These are phyloP conservation scores for Athetis lepigone DNA, from an alignment of 2,888 invertebrate genomes.

Conservation along the genomic window DNA sequence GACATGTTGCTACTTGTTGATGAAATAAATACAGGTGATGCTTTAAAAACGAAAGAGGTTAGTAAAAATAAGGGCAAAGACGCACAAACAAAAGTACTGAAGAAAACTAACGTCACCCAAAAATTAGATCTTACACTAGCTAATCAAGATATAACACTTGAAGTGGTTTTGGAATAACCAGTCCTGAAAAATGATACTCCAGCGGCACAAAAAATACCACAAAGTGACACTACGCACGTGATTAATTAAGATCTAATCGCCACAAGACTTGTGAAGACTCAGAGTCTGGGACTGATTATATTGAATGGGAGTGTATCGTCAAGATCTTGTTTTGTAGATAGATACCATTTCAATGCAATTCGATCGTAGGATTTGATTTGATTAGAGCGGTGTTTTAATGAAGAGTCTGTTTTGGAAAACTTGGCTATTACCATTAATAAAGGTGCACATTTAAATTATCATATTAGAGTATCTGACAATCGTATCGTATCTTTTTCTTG, in stretches of 20 bases:
- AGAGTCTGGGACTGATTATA: slow-evolving; percentile 49
- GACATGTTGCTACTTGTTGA: slow-evolving; percentile 9
- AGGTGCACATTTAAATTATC: neutral
- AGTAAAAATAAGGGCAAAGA: neutral
- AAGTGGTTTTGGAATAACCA: slow-evolving; percentile 9
- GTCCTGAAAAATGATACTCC: slow-evolving; percentile 27
- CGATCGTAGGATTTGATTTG: slow-evolving; percentile 31
- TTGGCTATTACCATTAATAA: neutral
- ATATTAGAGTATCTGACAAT: neutral
- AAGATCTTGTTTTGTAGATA: slow-evolving; percentile 46
- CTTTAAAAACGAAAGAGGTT: neutral
- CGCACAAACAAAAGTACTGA: too few species aligned
- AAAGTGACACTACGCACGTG: slow-evolving; percentile 50
- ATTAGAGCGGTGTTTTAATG: slow-evolving; percentile 23
- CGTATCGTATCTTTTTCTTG: too few species aligned
- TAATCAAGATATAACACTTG: neutral
- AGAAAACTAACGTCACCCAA: neutral
- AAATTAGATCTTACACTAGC: neutral
- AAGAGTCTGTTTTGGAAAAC: neutral
- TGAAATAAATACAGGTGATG: neutral
- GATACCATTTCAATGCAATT: slow-evolving; percentile 52
- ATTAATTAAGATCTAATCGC: slow-evolving; percentile 60
- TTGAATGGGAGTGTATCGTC: slow-evolving; percentile 56
- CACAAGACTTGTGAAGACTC: slow-evolving; percentile 27
- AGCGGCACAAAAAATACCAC: slow-evolving; percentile 32